Percentiles rank a stretch among this genome's conserved stretches.
These are phyloP conservation scores for Loxodonta africana DNA, from an alignment of 2,113 vertebrate genomes.

Conservation along the genomic window DNA sequence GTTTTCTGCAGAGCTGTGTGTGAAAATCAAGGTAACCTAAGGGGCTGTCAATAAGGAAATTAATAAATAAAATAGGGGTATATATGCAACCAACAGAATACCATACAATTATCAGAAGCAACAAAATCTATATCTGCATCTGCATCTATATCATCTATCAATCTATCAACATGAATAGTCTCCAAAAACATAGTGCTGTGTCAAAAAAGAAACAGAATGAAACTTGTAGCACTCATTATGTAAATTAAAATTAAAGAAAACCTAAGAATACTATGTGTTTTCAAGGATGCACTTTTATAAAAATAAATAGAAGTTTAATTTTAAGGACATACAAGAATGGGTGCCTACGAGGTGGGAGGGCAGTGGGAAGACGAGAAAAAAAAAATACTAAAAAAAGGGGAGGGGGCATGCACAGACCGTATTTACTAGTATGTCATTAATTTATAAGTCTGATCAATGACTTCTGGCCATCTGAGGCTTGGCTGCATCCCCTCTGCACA, in stretches of 20 bases:
- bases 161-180: not conserved
- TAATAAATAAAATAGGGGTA: not conserved
- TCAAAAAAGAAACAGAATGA: not conserved
- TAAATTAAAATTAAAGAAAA: not conserved
- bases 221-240: not conserved
- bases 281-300: conserved; percentile 21
- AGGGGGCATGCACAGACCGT: not conserved
- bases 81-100: not conserved
- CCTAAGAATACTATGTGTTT: not conserved
- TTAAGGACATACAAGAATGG: not conserved
- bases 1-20: not conserved
- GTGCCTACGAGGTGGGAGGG: not conserved
- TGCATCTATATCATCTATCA: not conserved
- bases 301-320: not conserved
- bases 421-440: not conserved
- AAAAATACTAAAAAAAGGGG: not conserved
- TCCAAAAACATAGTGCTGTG: not conserved
- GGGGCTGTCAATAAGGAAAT: not conserved
- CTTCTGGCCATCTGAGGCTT: not conserved
- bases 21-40: conserved; percentile 25
- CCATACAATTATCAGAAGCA: not conserved
- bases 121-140: not conserved
- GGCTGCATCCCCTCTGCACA: not conserved
- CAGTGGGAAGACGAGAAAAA: not conserved
- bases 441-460: not conserved